A percentile compares a stretch with the other conserved stretches of the same genome.
Evolutionary conservation across 2,797 vertebrate species (phyloP).

Genomic region (Falco cherrug): DNA sequence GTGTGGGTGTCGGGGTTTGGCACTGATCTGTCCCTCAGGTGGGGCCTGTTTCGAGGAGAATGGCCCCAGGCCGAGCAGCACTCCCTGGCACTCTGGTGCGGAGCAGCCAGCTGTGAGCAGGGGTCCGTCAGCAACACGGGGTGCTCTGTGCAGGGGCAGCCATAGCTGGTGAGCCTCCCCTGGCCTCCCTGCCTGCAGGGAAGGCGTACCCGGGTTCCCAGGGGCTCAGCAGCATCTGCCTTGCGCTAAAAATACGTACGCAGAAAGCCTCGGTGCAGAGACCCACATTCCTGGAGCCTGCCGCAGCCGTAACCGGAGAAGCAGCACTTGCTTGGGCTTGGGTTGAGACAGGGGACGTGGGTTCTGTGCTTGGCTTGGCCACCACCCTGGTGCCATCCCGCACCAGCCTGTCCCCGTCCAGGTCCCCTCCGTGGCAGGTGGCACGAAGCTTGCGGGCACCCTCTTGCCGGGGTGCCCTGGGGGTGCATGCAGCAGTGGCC

Average conservation of each 20-base stretch:
- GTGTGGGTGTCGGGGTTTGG: background rate
- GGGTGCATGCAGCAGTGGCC: background rate
- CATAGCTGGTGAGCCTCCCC: rapidly evolving
- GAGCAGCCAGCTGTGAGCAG: rapidly evolving
- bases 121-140: rapidly evolving
- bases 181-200: background rate
- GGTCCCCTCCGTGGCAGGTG: background rate
- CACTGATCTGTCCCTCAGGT: background rate
- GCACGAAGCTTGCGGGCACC: rapidly evolving
- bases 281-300: conserved; percentile 4
- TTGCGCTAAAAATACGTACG: background rate
- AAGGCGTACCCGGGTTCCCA: background rate
- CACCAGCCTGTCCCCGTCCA: background rate
- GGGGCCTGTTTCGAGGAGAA: background rate
- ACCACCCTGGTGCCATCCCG: background rate
- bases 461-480: background rate
- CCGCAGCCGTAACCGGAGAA: background rate
- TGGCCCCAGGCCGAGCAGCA: background rate
- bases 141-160: background rate
- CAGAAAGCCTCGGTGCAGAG: background rate
- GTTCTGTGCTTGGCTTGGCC: background rate
- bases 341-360: background rate
- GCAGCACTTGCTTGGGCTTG: background rate
- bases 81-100: background rate
- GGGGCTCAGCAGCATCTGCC: background rate